Conservation (phyloP, 2,113 vertebrate genomes). For the Cricetomys ansorgei region DNA sequence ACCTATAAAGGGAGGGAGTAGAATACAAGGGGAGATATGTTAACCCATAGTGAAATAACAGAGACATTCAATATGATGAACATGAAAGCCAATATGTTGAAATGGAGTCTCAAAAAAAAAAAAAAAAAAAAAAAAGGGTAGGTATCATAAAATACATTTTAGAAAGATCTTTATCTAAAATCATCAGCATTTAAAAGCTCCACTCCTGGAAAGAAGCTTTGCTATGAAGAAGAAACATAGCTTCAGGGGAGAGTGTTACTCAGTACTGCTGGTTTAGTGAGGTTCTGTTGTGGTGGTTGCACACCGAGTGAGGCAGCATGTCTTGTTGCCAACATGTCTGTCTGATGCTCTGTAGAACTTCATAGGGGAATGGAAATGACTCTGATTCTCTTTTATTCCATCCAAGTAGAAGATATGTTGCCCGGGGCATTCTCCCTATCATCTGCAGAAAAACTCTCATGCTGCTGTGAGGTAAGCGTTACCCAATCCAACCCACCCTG, state of each 20-base stretch:
- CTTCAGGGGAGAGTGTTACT: neutral
- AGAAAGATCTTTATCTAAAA: slow-evolving; percentile 1
- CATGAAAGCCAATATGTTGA: neutral
- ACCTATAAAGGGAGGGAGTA: neutral
- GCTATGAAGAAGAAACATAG: neutral
- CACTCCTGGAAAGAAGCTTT: neutral
- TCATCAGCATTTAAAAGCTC: neutral
- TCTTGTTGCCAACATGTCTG: neutral
- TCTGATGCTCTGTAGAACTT: neutral
- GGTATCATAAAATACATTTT: neutral
- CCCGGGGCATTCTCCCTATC: neutral
- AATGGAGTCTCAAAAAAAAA: neutral
- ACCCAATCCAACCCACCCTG: too few species aligned
- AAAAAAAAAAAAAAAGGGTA: neutral
- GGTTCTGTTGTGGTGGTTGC: neutral
- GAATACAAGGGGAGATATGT: neutral
- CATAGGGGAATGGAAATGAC: neutral
- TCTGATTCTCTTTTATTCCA: neutral
- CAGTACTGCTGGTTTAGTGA: neutral
- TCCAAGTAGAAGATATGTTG: neutral
- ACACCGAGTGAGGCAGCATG: accelerated
- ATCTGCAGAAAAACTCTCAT: neutral
- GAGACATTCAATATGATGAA: neutral
- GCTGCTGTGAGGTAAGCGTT: neutral
- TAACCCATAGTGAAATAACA: neutral